These are phyloP conservation scores for Arctocebus calabarensis DNA, from an alignment of 2,797 vertebrate genomes.

Conservation along the genomic window DNA sequence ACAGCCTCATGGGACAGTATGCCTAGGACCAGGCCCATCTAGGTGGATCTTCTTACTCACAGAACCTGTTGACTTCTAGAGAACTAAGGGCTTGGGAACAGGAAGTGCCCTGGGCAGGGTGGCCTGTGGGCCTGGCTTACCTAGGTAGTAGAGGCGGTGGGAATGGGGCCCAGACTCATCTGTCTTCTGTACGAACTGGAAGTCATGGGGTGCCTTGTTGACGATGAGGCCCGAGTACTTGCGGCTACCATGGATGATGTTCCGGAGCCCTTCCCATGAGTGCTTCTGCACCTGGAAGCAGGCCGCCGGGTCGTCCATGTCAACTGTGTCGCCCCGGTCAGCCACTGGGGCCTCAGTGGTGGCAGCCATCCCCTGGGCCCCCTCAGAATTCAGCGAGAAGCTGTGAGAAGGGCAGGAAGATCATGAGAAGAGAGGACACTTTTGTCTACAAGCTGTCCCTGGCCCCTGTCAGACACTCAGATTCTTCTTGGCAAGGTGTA, in stretches of 20 bases:
- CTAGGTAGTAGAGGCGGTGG: conserved; percentile 97
- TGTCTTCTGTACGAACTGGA: conserved; percentile 96
- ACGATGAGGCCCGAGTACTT: conserved; percentile 97
- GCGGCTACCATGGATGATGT: conserved; percentile 98
- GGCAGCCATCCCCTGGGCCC: conserved; percentile 93
- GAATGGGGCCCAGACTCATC: conserved; percentile 96
- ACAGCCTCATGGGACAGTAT: neutral
- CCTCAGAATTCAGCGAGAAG: conserved; percentile 86
- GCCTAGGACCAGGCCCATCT: neutral
- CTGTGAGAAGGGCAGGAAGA: conserved; percentile 52
- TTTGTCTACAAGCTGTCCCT: fast-evolving
- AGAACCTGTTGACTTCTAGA: neutral
- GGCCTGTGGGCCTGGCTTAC: conserved; percentile 85
- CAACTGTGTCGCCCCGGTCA: conserved; percentile 91
- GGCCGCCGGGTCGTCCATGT: conserved; percentile 92
- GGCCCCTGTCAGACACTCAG: fast-evolving
- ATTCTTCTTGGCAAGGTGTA: fast-evolving
- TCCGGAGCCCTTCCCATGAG: conserved; percentile 97
- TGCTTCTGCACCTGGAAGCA: conserved; percentile 98
- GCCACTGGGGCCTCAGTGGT: conserved; percentile 92
- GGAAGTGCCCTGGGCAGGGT: fast-evolving
- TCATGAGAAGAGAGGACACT: neutral
- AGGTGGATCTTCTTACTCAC: neutral
- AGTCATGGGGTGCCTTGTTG: conserved; percentile 98
- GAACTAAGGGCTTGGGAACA: neutral